These are phyloP conservation scores for Helleia helle DNA, from an alignment of 2,888 invertebrate species.

Conservation along the genomic window DNA sequence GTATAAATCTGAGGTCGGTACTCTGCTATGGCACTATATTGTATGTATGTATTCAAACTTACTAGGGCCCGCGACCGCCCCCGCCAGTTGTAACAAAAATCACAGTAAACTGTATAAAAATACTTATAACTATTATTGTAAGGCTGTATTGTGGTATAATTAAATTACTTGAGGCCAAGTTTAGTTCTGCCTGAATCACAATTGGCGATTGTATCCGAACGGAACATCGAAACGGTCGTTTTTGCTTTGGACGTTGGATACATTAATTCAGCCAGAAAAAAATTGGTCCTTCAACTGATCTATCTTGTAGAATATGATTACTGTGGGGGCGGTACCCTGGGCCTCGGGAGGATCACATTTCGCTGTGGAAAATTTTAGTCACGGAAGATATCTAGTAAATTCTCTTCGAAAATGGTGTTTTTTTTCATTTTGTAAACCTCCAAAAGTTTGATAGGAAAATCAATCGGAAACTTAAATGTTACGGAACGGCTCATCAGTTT, in stretches of 20 bases:
- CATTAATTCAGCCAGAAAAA: conserved; percentile 3
- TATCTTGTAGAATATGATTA: conserved; percentile 19
- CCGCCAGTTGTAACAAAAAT: conserved; percentile 31
- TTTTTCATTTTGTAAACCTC: conserved; percentile 63
- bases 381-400: conserved; percentile 55
- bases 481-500: conserved; percentile 33
- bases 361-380: conserved; percentile 48
- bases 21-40: conserved; percentile 67
- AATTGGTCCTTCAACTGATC: neutral
- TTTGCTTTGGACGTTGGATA: conserved; percentile 7
- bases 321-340: conserved; percentile 40
- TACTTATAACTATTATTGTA: conserved; percentile 70
- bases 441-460: conserved; percentile 73
- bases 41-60: conserved; percentile 68
- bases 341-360: conserved; percentile 53
- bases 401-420: conserved; percentile 56
- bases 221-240: conserved; percentile 7
- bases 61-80: conserved; percentile 34
- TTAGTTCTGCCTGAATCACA: conserved; percentile 20
- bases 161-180: conserved; percentile 26
- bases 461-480: conserved; percentile 45
- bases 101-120: conserved; percentile 63
- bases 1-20: conserved; percentile 71
- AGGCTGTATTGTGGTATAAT: conserved; percentile 44
- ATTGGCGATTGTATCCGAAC: conserved; percentile 15